Evolutionary conservation across 2,113 vertebrate genomes (phyloP), one percentile per base, ranked within the genome.

Genomic region (Scophthalmus maximus): DNA sequence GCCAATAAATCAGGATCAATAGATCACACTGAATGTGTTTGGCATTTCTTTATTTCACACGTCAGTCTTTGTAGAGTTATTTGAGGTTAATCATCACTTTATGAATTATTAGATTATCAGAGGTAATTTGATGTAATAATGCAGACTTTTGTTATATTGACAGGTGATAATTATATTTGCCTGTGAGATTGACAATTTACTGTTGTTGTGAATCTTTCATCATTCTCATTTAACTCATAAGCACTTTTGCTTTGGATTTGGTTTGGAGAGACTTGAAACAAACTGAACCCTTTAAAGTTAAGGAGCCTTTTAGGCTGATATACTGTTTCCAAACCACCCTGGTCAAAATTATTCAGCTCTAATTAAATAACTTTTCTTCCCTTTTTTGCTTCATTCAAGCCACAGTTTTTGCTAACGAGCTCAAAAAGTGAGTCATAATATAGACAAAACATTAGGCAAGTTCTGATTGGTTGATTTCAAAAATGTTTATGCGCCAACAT

Each of bases 1-100:
- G 58, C 36, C 69, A 30, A 70, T 65, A 56, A 62, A 57, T 47
- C 40, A 27, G 40, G 26, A 78, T 82, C 57, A 65, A 74, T 76
- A 18, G 27, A 26, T 73, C 36, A 4, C 52, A 25, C 3, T 0
- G 15, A 25, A 23, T 63, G 64, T 53, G 29, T 56, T 58, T 67
- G 65, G 32, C 56, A 70, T 74, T 65, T 72, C n/a, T n/a, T n/a
- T n/a, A n/a, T n/a, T n/a, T n/a, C n/a, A n/a, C n/a, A n/a, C n/a
- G n/a, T n/a, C n/a, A n/a, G n/a, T n/a, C n/a, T n/a, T n/a, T n/a
- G n/a, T 40, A 1, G 42, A 8, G 18, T 8, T 12, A 3, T 7
- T n/a, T n/a, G 2, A 8, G 1, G n/a, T 8, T 6, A 44, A 44
- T 42, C 40, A 18, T 15, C 40, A 5, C 6, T 42, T 18, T 42